Evolutionary conservation across 2,888 invertebrate species (phyloP).

Genomic region (Bugulina stolonifera): DNA sequence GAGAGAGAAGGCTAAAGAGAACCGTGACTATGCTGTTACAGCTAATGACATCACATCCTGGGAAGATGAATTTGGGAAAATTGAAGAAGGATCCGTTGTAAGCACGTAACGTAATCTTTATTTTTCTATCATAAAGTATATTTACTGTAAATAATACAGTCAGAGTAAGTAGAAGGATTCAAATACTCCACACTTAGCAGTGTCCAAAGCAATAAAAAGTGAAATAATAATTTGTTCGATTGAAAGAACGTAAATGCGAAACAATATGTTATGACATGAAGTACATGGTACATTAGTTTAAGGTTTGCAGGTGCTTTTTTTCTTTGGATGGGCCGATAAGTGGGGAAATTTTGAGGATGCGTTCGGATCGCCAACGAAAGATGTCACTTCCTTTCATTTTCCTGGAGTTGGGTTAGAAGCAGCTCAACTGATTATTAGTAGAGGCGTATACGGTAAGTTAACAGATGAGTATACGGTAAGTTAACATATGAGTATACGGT

Average conservation of each 20-base stretch:
- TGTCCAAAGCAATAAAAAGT: too few species aligned
- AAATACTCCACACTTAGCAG: too few species aligned
- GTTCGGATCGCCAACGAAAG: background rate
- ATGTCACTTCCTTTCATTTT: conserved; percentile 10
- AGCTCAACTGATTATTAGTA: background rate
- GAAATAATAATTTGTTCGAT: too few species aligned
- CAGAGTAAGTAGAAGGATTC: too few species aligned
- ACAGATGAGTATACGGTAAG: too few species aligned
- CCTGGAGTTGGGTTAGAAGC: conserved; percentile 1
- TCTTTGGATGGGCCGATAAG: background rate
- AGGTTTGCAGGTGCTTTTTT: conserved; percentile 3
- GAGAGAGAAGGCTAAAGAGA: conserved; percentile 31
- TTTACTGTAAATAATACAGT: too few species aligned
- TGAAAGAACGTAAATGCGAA: too few species aligned
- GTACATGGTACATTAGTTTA: background rate
- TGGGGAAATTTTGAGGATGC: conserved; percentile 6
- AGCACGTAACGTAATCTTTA: too few species aligned
- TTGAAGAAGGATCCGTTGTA: background rate
- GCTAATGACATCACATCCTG: conserved; percentile 51
- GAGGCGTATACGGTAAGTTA: conserved; percentile 9
- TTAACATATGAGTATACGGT: too few species aligned
- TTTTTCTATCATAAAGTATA: too few species aligned
- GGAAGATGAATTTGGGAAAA: conserved; percentile 39
- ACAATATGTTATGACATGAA: background rate
- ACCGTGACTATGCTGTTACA: conserved; percentile 38